These are phyloP conservation scores for Penaeus indicus DNA, from an alignment of 1,140 invertebrate genomes.

Conservation along the genomic window DNA sequence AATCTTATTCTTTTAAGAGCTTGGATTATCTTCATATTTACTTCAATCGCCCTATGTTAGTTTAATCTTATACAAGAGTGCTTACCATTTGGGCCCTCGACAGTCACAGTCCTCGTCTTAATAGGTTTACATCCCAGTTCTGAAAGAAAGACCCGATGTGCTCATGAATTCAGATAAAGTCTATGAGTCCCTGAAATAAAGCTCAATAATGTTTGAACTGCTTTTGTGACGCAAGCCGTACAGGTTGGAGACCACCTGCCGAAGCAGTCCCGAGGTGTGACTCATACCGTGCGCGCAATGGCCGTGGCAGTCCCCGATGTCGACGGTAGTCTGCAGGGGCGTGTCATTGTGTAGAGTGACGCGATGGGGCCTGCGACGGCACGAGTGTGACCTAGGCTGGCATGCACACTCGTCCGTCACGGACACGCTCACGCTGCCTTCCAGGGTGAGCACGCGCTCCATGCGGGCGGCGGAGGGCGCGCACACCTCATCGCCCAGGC, in stretches of 20 bases:
- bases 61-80: background rate
- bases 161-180: slow-evolving; percentile 1
- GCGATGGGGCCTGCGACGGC: slow-evolving; percentile 70
- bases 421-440: slow-evolving; percentile 45
- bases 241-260: no score
- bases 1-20: no score
- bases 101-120: slow-evolving; percentile 71
- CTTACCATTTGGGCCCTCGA: slow-evolving; percentile 73
- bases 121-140: slow-evolving; percentile 69
- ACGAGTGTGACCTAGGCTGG: slow-evolving; percentile 67
- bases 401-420: slow-evolving; percentile 70
- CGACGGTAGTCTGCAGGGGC: slow-evolving; percentile 72
- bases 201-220: background rate
- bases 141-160: slow-evolving; percentile 35
- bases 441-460: slow-evolving; percentile 40
- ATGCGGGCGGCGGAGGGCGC: slow-evolving; percentile 25
- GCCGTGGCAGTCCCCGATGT: slow-evolving; percentile 73
- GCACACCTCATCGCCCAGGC: slow-evolving; percentile 34
- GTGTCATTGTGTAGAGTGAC: slow-evolving; percentile 72
- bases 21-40: no score
- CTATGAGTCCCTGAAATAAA: background rate
- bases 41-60: background rate
- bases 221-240: background rate
- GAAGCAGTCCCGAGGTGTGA: background rate
- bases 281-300: slow-evolving; percentile 69